These are phyloP conservation scores for Monochamus alternatus DNA, from an alignment of 2,888 invertebrate species.

Conservation along the genomic window DNA sequence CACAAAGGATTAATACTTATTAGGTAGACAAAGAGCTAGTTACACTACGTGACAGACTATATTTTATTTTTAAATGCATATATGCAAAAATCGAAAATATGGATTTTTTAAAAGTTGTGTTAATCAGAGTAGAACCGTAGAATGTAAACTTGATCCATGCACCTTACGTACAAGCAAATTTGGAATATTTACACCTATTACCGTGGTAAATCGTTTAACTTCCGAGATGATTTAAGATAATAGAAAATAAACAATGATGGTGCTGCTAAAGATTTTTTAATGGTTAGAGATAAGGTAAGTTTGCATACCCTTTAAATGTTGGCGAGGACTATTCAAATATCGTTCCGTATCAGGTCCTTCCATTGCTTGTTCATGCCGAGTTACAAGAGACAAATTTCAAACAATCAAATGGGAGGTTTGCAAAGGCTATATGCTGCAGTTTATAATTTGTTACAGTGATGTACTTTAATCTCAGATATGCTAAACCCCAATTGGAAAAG, in stretches of 20 bases:
- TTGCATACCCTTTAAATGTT: background rate
- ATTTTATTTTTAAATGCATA: no score
- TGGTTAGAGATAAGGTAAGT: background rate
- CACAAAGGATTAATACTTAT: no score
- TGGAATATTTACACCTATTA: no score
- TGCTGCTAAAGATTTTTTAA: no score
- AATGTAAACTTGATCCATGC: no score
- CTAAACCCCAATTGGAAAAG: no score
- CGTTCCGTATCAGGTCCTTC: background rate
- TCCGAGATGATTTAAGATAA: background rate
- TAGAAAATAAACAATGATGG: background rate
- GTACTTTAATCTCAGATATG: background rate
- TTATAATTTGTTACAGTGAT: background rate
- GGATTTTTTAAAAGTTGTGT: no score
- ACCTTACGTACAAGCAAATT: no score
- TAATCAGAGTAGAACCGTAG: no score
- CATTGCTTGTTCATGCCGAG: background rate
- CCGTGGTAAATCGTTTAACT: background rate
- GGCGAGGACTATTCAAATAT: background rate
- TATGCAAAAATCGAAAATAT: no score
- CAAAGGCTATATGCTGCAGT: background rate
- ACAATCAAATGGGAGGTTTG: background rate
- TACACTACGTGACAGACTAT: no score
- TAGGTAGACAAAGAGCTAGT: no score
- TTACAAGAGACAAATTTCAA: slow-evolving; percentile 3